A percentile compares a stretch with the other conserved stretches of the same genome.
phyloP scores from a whole-genome alignment of 1,140 invertebrate species.

The Euura lappo region DNA sequence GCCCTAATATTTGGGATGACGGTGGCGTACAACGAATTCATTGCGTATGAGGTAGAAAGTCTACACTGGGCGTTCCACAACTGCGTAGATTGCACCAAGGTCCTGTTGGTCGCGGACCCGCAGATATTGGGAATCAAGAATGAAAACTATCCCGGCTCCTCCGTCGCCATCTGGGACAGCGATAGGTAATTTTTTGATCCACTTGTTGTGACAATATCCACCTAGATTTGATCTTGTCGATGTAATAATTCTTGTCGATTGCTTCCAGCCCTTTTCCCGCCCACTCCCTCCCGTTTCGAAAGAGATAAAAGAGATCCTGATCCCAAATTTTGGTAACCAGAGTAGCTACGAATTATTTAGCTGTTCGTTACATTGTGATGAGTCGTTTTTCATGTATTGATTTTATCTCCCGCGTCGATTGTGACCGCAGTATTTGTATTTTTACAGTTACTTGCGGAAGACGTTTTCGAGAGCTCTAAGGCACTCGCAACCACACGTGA shows the following conservation, averaged over 20 bases:
- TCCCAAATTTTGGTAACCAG: too few species aligned
- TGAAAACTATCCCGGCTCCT: conserved; percentile 66
- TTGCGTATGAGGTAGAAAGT: conserved; percentile 63
- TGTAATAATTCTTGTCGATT: too few species aligned
- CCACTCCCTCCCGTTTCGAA: too few species aligned
- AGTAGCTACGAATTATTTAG: too few species aligned
- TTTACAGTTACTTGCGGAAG: conserved; percentile 76
- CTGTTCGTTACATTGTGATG: too few species aligned
- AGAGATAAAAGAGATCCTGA: too few species aligned
- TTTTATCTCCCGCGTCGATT: too few species aligned
- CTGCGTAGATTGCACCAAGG: conserved; percentile 68
- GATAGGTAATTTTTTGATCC: conserved; percentile 68
- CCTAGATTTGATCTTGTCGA: too few species aligned
- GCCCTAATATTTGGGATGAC: conserved; percentile 38
- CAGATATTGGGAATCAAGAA: conserved; percentile 83
- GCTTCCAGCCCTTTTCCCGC: too few species aligned
- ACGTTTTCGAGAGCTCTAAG: conserved; percentile 77
- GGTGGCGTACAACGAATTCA: conserved; percentile 65
- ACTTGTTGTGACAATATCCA: too few species aligned
- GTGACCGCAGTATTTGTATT: conserved; percentile 30
- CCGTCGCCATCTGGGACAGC: conserved; percentile 76
- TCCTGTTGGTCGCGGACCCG: conserved; percentile 90
- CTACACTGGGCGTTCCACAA: conserved; percentile 62
- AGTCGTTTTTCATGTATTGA: too few species aligned
- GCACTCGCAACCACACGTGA: conserved; percentile 82